These are phyloP conservation scores for Panthera leo DNA, from an alignment of 2,113 vertebrate species.

Conservation along the genomic window DNA sequence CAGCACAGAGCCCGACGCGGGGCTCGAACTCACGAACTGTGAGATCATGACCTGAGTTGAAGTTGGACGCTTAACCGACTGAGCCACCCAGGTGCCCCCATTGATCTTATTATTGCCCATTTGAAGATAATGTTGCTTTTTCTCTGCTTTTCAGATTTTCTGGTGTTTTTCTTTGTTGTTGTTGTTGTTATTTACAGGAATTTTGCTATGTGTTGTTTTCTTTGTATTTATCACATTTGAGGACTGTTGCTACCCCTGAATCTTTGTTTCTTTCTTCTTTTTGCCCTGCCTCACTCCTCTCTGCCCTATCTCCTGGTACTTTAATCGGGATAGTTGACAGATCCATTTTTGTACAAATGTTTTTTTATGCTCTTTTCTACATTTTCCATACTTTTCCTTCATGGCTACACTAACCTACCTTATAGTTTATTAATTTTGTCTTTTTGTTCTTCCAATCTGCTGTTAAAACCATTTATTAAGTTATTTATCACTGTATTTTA, in stretches of 20 bases:
- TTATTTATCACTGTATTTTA: background rate
- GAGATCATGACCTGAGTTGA: too few relatives aligned
- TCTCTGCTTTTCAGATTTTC: background rate
- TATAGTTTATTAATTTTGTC: background rate
- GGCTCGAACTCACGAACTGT: too few relatives aligned
- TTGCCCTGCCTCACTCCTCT: background rate
- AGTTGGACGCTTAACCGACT: too few relatives aligned
- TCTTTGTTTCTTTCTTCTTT: background rate
- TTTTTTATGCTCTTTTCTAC: background rate
- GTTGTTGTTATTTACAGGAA: background rate
- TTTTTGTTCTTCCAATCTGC: background rate
- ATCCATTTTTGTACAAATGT: background rate
- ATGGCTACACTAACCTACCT: background rate
- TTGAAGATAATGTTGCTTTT: background rate
- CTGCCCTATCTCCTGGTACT: background rate
- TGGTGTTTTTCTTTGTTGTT: background rate
- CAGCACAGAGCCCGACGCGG: fast-evolving
- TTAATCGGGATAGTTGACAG: background rate
- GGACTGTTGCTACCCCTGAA: background rate
- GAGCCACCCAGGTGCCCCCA: too few relatives aligned
- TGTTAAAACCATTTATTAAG: background rate
- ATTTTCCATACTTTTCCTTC: background rate
- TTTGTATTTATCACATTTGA: background rate
- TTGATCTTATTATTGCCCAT: background rate
- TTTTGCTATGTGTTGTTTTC: background rate